Conservation (phyloP, 2,113 vertebrate genomes). For the Saiga tatarica region DNA sequence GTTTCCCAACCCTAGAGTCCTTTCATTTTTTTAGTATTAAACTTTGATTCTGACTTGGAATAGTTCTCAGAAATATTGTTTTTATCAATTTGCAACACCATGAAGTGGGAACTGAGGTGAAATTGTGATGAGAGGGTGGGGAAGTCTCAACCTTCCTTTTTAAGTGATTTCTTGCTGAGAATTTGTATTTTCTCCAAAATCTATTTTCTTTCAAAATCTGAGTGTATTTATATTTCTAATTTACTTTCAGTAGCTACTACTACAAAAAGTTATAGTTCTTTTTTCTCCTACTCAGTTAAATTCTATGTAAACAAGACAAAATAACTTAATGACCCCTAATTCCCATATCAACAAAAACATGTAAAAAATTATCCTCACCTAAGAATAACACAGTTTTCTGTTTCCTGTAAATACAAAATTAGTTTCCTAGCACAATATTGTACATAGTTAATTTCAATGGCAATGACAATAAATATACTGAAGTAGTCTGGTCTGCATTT, state of each 20-base stretch:
- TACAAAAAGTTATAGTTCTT: neutral
- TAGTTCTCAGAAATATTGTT: neutral
- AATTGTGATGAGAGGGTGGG: neutral
- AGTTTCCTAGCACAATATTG: neutral
- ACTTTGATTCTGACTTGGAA: neutral
- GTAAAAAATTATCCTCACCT: neutral
- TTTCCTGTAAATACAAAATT: neutral
- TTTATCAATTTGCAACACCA: neutral
- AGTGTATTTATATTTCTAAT: neutral
- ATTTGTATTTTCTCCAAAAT: neutral
- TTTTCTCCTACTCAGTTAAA: neutral
- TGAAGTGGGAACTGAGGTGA: neutral
- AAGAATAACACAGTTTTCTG: neutral
- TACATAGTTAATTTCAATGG: neutral
- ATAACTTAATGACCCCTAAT: neutral
- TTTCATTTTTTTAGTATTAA: neutral
- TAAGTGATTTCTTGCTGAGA: neutral
- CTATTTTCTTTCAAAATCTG: neutral
- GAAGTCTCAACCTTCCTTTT: neutral
- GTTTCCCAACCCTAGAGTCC: neutral
- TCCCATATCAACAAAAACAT: neutral
- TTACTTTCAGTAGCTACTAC: neutral
- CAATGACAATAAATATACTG: neutral
- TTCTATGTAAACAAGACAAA: neutral
- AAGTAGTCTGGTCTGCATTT: neutral